These are phyloP conservation scores for Spialia ferax DNA, from an alignment of 2,888 invertebrate species.

Conservation along the genomic window DNA sequence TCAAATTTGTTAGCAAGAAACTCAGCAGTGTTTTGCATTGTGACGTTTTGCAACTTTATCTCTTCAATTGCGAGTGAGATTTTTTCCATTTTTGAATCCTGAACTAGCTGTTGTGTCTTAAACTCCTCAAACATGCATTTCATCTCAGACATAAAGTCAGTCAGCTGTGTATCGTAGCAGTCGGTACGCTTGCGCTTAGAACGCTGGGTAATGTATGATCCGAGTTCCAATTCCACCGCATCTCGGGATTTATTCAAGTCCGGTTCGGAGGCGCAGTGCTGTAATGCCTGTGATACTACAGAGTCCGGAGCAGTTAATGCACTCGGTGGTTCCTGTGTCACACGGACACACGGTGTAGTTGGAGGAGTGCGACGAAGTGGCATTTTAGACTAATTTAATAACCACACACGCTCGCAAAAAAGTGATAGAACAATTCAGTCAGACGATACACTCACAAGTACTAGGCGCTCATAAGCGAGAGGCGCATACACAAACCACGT, in stretches of 20 bases:
- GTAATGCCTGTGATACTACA: background rate
- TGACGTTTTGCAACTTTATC: background rate
- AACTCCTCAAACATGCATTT: background rate
- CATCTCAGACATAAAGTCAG: background rate
- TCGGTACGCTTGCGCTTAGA: background rate
- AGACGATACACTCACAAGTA: too few relatives aligned
- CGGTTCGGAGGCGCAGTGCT: background rate
- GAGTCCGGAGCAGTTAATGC: background rate
- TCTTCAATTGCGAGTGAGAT: background rate
- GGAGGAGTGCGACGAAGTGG: constrained; percentile 1
- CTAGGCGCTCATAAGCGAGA: too few relatives aligned
- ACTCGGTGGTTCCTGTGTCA: background rate
- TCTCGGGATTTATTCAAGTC: background rate
- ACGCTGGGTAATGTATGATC: background rate
- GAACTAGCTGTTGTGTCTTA: background rate
- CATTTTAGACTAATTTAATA: background rate
- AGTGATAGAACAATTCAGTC: too few relatives aligned
- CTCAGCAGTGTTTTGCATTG: background rate
- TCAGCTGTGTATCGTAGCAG: background rate
- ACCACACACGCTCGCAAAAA: background rate
- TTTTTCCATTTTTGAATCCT: constrained; percentile 2
- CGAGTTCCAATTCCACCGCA: background rate
- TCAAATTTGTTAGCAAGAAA: constrained; percentile 1
- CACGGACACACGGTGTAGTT: background rate
- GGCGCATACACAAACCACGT: too few relatives aligned